Base-by-base conservation (phyloP, 1,140 invertebrate genomes). In the Anadara kagoshimensis region DNA sequence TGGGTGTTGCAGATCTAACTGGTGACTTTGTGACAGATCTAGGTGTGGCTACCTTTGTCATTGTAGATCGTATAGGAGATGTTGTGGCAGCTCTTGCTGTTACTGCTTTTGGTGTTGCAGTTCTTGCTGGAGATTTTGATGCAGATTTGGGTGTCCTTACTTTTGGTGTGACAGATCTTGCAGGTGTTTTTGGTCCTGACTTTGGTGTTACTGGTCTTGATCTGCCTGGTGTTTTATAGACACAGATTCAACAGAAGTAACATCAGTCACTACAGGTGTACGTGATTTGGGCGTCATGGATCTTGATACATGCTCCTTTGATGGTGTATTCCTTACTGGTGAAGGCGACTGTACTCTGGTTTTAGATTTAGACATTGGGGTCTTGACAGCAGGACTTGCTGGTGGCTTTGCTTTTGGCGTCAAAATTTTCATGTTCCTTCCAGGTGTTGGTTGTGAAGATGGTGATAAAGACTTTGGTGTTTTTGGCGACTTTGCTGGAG, bases 331-430 rank as follows among this genome's bases (percentile, higher is more conserved):
- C 36, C 59, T 26, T 16, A 59, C 49, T 62, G 69, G 69, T 36
- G 69, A 71, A 54, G 69, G 59, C 5, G 69, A 71, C 53, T 69
- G 67, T n/a, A 71, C 69, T 57, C 61, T 53, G 5, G 29, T 11
- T 57, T 64, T 71, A 51, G 16, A 18, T 16, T 51, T 51, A 18
- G 16, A 16, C 29, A 41, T 54, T 1, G 61, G 43, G 16, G 2
- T 47, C 20, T 51, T 54, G 5, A 5, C n/a, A 18, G 51, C 22
- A 41, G 1, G n/a, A 41, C 29, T 66, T 2, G 14, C 10, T 12
- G 73, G 73, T 53, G 73, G 73, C 58, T 75, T 75, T 24, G 49
- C 7, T 29, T 69, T 69, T 14, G 73, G 73, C 5, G 66, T 69
- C 16, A 75, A 47, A 26, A 75, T 69, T 45, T 69, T 69, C 44